These are phyloP conservation scores for Eulemur mongoz DNA, from an alignment of 2,797 vertebrate genomes.

Conservation along the genomic window DNA sequence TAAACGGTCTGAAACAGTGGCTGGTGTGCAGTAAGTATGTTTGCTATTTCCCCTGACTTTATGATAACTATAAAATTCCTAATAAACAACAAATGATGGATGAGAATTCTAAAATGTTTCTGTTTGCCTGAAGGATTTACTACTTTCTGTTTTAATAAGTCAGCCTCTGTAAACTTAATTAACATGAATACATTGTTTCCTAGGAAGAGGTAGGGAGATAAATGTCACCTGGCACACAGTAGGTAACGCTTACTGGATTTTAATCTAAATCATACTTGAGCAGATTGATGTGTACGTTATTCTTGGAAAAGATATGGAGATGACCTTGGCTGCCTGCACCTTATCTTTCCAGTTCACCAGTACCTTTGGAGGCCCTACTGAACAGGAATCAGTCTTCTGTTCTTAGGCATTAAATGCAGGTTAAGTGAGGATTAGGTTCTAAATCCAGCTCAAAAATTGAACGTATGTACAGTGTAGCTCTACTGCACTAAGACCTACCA, in stretches of 20 bases:
- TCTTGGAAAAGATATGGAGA: background rate
- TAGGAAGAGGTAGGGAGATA: background rate
- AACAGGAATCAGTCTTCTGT: background rate
- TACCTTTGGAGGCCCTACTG: background rate
- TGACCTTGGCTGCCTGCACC: background rate
- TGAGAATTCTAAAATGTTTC: constrained; percentile 59
- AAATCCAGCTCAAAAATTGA: background rate
- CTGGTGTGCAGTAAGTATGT: background rate
- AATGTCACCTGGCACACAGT: constrained; percentile 19
- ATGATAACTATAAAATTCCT: constrained; percentile 47
- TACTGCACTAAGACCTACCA: background rate
- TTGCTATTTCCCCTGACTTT: constrained; percentile 42
- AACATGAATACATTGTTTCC: constrained; percentile 43
- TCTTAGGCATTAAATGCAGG: constrained; percentile 27
- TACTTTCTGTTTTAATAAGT: constrained; percentile 60
- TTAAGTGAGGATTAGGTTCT: constrained; percentile 5
- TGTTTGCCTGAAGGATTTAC: constrained; percentile 59
- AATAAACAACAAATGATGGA: constrained; percentile 54
- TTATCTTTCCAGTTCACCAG: background rate
- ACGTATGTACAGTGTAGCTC: background rate
- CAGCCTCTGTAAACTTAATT: constrained; percentile 49
- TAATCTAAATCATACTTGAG: constrained; percentile 40
- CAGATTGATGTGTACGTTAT: background rate
- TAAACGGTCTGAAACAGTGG: background rate
- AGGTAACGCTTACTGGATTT: background rate